Conservation (phyloP, 2,797 vertebrate species). For the Amblyopsis hoosieri region DNA sequence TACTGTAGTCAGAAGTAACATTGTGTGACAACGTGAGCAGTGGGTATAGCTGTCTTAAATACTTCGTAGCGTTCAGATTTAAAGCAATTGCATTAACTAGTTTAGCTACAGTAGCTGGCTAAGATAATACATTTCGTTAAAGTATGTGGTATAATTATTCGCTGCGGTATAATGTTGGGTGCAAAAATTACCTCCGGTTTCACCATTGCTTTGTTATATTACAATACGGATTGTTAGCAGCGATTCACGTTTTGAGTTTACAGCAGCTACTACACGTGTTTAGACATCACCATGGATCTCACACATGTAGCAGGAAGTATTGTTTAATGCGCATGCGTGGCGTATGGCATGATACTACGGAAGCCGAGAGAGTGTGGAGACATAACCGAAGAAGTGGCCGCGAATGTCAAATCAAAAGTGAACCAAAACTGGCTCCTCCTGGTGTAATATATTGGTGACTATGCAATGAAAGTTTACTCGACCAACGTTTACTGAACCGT, state of each 20-base stretch:
- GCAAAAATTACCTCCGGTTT: conserved; percentile 42
- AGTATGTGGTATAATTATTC: not conserved
- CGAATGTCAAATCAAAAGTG: not conserved
- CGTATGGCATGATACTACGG: not conserved
- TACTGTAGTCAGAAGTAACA: no score
- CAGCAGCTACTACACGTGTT: conserved; percentile 28
- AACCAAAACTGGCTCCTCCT: not conserved
- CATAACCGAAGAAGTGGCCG: not conserved
- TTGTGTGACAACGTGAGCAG: not conserved
- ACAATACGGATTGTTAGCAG: not conserved
- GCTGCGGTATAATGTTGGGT: not conserved
- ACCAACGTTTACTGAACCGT: no score
- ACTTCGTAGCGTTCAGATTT: not conserved
- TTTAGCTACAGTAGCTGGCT: not conserved
- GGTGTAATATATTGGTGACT: no score
- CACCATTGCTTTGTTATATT: conserved; percentile 38
- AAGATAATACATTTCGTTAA: not conserved
- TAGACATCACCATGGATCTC: not conserved
- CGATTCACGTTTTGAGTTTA: not conserved
- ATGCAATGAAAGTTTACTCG: no score
- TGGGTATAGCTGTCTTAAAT: not conserved
- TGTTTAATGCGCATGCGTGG: conserved; percentile 36
- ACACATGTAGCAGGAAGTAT: not conserved
- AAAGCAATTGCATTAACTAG: not conserved
- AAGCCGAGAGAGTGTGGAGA: conserved; percentile 1